phyloP scores from a whole-genome alignment of 2,113 vertebrate genomes.

The Acanthochromis polyacanthus region DNA sequence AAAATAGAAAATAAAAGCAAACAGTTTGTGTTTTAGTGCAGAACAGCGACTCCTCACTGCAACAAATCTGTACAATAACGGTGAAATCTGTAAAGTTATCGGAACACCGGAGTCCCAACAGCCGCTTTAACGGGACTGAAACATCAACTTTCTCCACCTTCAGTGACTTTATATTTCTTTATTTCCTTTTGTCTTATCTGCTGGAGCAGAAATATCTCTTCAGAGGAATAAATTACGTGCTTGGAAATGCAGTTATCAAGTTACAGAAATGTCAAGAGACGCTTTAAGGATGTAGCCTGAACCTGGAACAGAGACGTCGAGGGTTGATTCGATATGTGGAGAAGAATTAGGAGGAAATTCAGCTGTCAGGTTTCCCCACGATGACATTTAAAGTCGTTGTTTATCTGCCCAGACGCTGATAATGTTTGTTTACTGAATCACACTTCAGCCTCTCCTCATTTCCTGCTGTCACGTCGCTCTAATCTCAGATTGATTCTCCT shows the following conservation, averaged over 20 bases:
- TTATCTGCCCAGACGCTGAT: conserved; percentile 54
- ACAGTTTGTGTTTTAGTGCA: too few species aligned
- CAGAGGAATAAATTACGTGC: conserved; percentile 26
- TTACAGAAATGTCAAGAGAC: conserved; percentile 48
- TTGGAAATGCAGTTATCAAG: conserved; percentile 38
- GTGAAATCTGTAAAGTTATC: too few species aligned
- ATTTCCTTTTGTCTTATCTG: conserved; percentile 25
- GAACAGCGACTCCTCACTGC: too few species aligned
- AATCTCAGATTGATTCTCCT: conserved; percentile 39
- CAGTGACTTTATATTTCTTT: neutral
- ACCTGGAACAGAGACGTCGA: neutral
- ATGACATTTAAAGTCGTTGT: conserved; percentile 58
- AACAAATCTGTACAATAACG: too few species aligned
- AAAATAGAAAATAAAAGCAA: too few species aligned
- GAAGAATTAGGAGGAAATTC: conserved; percentile 34
- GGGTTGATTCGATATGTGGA: conserved; percentile 2
- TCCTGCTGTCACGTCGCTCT: conserved; percentile 22
- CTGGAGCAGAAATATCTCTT: conserved; percentile 25
- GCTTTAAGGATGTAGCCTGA: conserved; percentile 42
- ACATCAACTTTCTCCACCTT: too few species aligned
- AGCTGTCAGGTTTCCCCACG: conserved; percentile 37
- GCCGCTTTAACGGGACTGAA: too few species aligned
- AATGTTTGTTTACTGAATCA: conserved; percentile 20
- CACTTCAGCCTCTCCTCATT: conserved; percentile 15
- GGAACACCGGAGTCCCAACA: too few species aligned